These are phyloP conservation scores for Drosophila tropicalis DNA, from an alignment of 1,140 invertebrate genomes.

Conservation along the genomic window DNA sequence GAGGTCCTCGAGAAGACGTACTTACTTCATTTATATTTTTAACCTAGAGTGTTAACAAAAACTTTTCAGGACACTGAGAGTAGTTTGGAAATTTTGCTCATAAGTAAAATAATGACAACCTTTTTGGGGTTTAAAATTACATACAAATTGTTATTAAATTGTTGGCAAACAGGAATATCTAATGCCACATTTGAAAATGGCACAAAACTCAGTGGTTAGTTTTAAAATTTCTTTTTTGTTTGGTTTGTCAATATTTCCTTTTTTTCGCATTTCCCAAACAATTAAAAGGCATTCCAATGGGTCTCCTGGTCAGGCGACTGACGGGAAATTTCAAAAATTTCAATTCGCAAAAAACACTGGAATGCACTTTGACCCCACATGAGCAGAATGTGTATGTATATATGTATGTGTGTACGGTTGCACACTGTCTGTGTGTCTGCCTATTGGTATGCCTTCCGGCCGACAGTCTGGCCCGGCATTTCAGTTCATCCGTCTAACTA, in stretches of 20 bases:
- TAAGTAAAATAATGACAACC: no score
- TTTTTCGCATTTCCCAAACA: constrained; percentile 34
- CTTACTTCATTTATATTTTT: no score
- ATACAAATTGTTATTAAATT: no score
- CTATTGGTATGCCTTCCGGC: constrained; percentile 13
- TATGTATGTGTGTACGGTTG: constrained; percentile 2
- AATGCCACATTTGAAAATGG: not conserved
- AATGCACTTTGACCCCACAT: constrained; percentile 58
- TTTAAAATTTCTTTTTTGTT: not conserved
- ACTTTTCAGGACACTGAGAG: no score
- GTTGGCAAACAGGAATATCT: no score
- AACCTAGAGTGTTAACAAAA: no score
- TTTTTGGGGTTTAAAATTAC: no score
- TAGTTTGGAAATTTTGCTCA: no score
- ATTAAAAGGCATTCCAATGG: constrained; percentile 73
- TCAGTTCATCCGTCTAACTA: not conserved
- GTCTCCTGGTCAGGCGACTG: constrained; percentile 64
- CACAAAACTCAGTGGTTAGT: not conserved
- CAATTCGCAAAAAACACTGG: constrained; percentile 77
- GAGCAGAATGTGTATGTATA: constrained; percentile 16
- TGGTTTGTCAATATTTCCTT: no score
- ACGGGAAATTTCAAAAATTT: constrained; percentile 81
- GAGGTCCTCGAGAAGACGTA: no score
- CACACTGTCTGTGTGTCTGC: constrained; percentile 16
- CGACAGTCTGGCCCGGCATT: constrained; percentile 9